A percentile compares a stretch with the other conserved stretches of the same genome.
Evolutionary conservation across 2,797 vertebrate species (phyloP).

Genomic region (Leptoclinus maculatus): DNA sequence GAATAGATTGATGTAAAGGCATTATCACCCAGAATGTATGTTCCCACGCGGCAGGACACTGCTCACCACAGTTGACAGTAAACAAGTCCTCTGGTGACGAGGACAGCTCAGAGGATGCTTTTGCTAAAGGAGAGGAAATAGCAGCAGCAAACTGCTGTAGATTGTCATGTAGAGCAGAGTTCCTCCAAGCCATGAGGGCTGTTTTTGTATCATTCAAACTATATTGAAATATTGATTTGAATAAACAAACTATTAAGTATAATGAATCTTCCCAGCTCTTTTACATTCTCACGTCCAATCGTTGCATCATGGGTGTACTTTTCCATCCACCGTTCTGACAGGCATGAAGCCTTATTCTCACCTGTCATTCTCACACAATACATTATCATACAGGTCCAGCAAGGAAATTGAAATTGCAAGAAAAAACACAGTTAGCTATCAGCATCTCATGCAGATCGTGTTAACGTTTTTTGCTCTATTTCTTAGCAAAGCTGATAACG

Average conservation of each 20-base stretch:
- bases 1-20: constrained; percentile 12
- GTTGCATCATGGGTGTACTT: not conserved
- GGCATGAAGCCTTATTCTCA: not conserved
- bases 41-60: constrained; percentile 44
- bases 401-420: not conserved
- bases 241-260: not conserved
- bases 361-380: constrained; percentile 10
- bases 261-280: not conserved
- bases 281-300: not conserved
- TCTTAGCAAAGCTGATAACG: constrained; percentile 56
- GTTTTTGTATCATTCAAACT: not conserved
- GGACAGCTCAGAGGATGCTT: constrained; percentile 8
- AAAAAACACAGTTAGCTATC: constrained; percentile 25
- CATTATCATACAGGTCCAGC: constrained; percentile 1
- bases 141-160: not conserved
- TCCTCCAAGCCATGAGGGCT: not conserved
- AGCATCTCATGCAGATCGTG: constrained; percentile 30
- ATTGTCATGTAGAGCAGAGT: not conserved
- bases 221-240: not conserved
- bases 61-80: constrained; percentile 57
- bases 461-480: constrained; percentile 61
- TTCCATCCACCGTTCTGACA: not conserved
- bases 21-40: constrained; percentile 31
- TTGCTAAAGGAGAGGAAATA: not conserved
- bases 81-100: constrained; percentile 48